A percentile compares a stretch with the other conserved stretches of the same genome.
These are phyloP conservation scores for Drosophila engyochracea DNA, from an alignment of 2,888 invertebrate species.

Conservation along the genomic window DNA sequence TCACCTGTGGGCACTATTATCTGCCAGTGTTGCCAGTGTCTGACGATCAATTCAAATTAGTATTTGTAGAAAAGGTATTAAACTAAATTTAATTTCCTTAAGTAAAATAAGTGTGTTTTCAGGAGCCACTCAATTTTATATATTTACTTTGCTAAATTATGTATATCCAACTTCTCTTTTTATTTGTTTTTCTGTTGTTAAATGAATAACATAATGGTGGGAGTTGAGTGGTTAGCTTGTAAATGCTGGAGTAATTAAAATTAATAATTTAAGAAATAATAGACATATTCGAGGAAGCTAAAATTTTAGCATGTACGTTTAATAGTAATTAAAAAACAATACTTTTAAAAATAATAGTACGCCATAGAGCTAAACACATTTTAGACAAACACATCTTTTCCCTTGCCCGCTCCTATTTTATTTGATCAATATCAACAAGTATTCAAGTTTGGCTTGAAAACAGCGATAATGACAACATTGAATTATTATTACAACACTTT, in stretches of 20 bases:
- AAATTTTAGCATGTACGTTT: neutral
- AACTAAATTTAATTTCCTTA: neutral
- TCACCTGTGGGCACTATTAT: constrained; percentile 15
- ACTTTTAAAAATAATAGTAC: neutral
- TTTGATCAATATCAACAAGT: neutral
- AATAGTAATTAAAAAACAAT: neutral
- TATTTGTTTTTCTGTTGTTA: neutral
- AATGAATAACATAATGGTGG: neutral
- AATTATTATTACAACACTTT: constrained; percentile 8
- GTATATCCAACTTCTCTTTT: neutral
- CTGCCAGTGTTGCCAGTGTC: constrained; percentile 1
- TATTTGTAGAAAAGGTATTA: neutral
- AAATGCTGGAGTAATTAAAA: neutral
- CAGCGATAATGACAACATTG: neutral
- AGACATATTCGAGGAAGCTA: neutral
- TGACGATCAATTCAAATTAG: neutral
- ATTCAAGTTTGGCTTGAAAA: neutral
- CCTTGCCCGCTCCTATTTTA: neutral
- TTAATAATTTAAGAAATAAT: neutral
- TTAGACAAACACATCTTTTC: neutral
- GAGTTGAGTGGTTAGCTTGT: neutral
- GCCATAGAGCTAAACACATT: neutral
- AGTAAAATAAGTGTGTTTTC: neutral
- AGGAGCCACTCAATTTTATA: neutral
- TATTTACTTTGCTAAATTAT: neutral